Evolutionary conservation across 2,113 vertebrate species (phyloP).

Genomic region (Narcine bancroftii): DNA sequence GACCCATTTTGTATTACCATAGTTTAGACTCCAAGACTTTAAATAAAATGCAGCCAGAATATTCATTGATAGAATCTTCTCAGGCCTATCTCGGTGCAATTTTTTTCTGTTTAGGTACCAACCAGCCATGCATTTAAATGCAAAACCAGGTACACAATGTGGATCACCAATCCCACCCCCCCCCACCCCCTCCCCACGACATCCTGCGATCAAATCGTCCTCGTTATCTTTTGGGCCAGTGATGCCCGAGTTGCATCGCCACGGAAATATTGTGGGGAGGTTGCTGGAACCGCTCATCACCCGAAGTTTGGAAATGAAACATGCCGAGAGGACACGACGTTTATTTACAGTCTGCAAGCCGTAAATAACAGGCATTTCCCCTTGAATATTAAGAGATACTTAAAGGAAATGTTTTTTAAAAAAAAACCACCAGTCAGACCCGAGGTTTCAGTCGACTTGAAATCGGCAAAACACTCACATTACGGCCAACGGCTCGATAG

Average conservation of each 20-base stretch:
- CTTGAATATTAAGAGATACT: slow-evolving; percentile 15
- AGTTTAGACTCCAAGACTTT: not conserved
- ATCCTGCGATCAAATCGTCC: not conserved
- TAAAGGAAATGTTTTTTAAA: not conserved
- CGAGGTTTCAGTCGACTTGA: not conserved
- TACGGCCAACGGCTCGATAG: not conserved
- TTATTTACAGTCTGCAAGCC: not conserved
- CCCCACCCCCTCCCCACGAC: too few relatives aligned
- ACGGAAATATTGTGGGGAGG: not conserved
- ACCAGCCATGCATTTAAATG: not conserved
- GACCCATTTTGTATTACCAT: not conserved
- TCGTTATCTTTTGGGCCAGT: not conserved
- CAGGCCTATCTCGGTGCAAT: not conserved
- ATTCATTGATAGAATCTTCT: not conserved
- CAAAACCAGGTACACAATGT: not conserved
- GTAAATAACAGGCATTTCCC: not conserved
- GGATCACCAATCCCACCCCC: not conserved
- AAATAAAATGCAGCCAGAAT: not conserved
- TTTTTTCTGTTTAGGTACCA: too few relatives aligned
- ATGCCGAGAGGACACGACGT: not conserved
- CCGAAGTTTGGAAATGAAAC: slow-evolving; percentile 26
- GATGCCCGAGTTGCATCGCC: not conserved
- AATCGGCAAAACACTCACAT: slow-evolving; percentile 23
- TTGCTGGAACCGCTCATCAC: not conserved
- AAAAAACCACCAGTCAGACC: slow-evolving; percentile 26